Base-by-base conservation (phyloP, 2,888 invertebrate genomes). In the Acanthosepion pharaonis region DNA sequence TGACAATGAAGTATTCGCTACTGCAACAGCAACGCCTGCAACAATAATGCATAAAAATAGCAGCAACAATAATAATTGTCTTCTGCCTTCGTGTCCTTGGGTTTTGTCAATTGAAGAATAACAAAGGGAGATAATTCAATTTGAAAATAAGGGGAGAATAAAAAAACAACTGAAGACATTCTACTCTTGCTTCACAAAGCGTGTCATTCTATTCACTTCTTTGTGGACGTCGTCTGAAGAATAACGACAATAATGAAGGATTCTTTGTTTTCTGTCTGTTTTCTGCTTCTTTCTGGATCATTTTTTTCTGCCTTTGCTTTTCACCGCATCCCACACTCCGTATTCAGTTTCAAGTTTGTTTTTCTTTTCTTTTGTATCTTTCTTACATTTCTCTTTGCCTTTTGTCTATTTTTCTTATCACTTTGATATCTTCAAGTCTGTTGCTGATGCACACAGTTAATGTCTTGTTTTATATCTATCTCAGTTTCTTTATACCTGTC, bases 1-100 rank as follows among this genome's bases (percentile, higher is more conserved):
- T 78, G 15, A 78, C 78, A 78, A 78, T 78, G 78, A 8, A 78
- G 11, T 33, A 78, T n/a, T 78, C 15, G 15, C 78, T 18, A 78
- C n/a, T 33, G 64, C n/a, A 78, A 78, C n/a, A 11, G 78, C 78
- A 78, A 78, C n/a, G 78, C 78, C 78, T 78, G 78, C 11, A 78
- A 78, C 78, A 78, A n/a, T 33, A 33, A 11, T 78, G 78, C 78
- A 78, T n/a, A 78, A n/a, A 78, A 78, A 78, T n/a, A n/a, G 78
- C 78, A 78, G n/a, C 78, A 78, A 78, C 78, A 78, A 78, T n/a
- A n/a, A 78, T 78, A 78, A 78, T 78, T 78, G 78, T 78, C n/a
- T 78, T 78, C 78, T 78, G 4, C 15, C 18, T 78, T 11, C 33
- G 78, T 78, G 78, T n/a, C 78, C 78, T 78, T 78, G 78, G n/a